Evolutionary conservation across 2,113 vertebrate species (phyloP), one percentile per base, ranked within the genome.

Genomic region (Triplophysa siluroides): DNA sequence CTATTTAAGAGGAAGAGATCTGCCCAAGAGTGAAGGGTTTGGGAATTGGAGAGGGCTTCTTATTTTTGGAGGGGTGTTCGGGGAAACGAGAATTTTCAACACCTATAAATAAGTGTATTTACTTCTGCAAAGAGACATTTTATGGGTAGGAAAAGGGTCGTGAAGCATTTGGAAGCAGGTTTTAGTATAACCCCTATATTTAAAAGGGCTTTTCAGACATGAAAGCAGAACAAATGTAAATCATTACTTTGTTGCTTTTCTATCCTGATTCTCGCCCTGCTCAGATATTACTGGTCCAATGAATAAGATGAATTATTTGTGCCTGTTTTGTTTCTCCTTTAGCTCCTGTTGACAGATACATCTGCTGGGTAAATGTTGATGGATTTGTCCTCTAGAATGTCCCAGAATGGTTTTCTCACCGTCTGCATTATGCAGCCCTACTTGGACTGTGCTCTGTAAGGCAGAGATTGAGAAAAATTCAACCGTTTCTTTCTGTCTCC

Each of bases 311-410:
- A 63, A 90, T 90, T 86, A 91, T 86, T 83, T 85, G 85, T 87
- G 80, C 77, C 66, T 86, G 75, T 29, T 85, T 83, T 83, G 84
- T 88, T 89, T 88, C 82, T 88, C 83, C 86, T 79, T 82, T 73
- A 86, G 83, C 83, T 85, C 78, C 33, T 83, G 81, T 85, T 91
- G 91, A 91, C 90, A 89, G 88, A 88, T 89, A 89, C 89, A 91
- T 92, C 91, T 90, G 86, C 85, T 87, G 87, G 83, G 83, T 88
- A 88, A 91, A 92, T 90, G 83, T 90, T 90, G 92, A 93, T 92
- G 88, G 91, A 92, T 92, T 91, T 89, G 85, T 81, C 81, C 84
- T 78, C 82, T 86, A 85, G 85, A 86, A 90, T 90, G 87, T 87
- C 88, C 71, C 76, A 66, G 71, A 78, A 87, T 82, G 81, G 83